A percentile compares a stretch with the other conserved stretches of the same genome.
These are phyloP conservation scores for Eupithecia exiguata DNA, from an alignment of 2,888 invertebrate species.

Conservation along the genomic window DNA sequence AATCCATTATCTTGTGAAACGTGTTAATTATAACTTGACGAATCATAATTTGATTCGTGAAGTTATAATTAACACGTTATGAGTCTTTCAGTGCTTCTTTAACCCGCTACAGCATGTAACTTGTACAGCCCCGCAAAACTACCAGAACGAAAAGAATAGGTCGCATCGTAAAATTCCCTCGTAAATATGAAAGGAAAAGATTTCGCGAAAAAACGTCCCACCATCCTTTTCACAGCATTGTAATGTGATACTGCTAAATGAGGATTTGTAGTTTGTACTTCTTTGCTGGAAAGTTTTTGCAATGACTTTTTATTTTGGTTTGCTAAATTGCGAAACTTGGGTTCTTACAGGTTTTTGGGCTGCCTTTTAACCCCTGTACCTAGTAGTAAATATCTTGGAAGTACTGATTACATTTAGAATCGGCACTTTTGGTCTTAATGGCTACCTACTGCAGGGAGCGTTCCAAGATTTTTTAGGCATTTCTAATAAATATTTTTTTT, in stretches of 20 bases:
- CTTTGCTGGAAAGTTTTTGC: constrained; percentile 27
- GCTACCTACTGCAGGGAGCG: background rate
- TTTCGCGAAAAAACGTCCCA: constrained; percentile 60
- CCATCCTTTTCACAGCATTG: constrained; percentile 57
- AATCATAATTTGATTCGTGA: no score
- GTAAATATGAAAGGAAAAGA: constrained; percentile 76
- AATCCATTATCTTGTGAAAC: no score
- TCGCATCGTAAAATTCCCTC: constrained; percentile 72
- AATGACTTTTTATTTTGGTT: constrained; percentile 4
- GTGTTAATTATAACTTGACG: no score
- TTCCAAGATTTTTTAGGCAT: background rate
- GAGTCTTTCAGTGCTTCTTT: no score
- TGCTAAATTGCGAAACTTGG: background rate
- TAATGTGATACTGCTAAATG: constrained; percentile 54
- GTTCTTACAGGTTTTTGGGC: background rate
- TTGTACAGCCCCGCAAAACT: constrained; percentile 51
- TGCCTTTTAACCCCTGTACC: background rate
- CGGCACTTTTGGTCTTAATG: background rate
- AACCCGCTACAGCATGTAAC: constrained; percentile 27
- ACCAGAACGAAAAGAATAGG: constrained; percentile 67
- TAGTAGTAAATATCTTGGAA: background rate
- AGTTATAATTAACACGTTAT: no score
- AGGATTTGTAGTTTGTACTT: constrained; percentile 46
- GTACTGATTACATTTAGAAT: background rate
- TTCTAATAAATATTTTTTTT: background rate